Evolutionary conservation across 1,140 invertebrate genomes (phyloP), one percentile per base, ranked within the genome.

Genomic region (Magallana gigas): DNA sequence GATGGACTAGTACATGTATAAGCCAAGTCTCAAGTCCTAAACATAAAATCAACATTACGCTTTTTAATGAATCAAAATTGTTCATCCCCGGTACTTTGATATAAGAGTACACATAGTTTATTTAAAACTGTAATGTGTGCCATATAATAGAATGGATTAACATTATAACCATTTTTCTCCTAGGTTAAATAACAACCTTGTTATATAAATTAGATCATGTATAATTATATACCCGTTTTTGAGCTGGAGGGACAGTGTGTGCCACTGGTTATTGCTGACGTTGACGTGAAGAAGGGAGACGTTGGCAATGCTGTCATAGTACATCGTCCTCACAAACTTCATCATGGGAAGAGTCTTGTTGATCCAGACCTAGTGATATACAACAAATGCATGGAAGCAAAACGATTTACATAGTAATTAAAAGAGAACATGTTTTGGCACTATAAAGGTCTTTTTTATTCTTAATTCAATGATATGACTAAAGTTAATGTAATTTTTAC

Each of bases 171-270:
- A 48, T 48, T 48, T 48, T 48, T 48, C 36, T 48, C 36, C 36
- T 48, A 48, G 36, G 2, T 48, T 48, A 4, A 48, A 48, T 48
- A 48, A 48, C 36, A 48, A 48, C 36, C 36, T 48, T 48, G 36
- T 48, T 48, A 48, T 48, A 48, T 48, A 48, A 48, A 48, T 48
- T 64, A 5, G 60, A 64, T 18, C 14, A 18, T 16, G 16, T 64
- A 62, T 16, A n/a, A 1, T 14, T n/a, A 80, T 85, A 62, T 87
- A 93, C 93, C 91, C 91, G 64, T 90, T 56, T 83, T 87, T 87
- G 7, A 98, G 96, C 90, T 97, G 96, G 57, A 97, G 96, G 90
- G 96, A 96, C 29, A 96, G 96, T 88, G 97, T 97, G 92, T 97
- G 96, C 86, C 98, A 94, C 89, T 97, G 23, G 68, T 92, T 91